These are phyloP conservation scores for Leptinotarsa juncta DNA, from an alignment of 2,888 invertebrate species.

Conservation along the genomic window DNA sequence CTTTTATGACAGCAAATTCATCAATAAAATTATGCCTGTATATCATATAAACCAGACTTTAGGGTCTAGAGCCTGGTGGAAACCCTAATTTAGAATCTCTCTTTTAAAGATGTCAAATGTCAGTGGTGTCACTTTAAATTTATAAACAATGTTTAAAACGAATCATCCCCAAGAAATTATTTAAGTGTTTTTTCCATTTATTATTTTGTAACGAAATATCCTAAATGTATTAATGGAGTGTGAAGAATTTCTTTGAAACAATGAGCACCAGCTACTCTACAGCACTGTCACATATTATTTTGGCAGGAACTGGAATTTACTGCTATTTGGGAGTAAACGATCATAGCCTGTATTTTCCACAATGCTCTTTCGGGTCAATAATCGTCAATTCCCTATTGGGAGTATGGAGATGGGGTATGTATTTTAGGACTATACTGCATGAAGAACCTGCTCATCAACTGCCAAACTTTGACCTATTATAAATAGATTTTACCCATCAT, in stretches of 20 bases:
- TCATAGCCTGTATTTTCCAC: slow-evolving; percentile 41
- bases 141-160: too few species aligned
- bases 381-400: slow-evolving; percentile 59
- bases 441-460: background rate
- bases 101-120: too few species aligned
- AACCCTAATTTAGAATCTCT: too few species aligned
- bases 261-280: slow-evolving; percentile 36
- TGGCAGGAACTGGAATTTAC: slow-evolving; percentile 57
- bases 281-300: slow-evolving; percentile 57
- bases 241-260: background rate
- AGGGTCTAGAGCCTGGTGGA: too few species aligned
- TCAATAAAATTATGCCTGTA: too few species aligned
- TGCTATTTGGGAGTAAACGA: slow-evolving; percentile 45
- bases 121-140: too few species aligned
- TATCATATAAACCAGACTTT: too few species aligned
- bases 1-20: too few species aligned
- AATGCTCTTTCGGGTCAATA: slow-evolving; percentile 56
- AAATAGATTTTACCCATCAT: too few species aligned
- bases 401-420: slow-evolving; percentile 59
- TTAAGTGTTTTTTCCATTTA: background rate
- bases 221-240: background rate
- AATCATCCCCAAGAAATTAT: background rate
- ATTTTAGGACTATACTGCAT: background rate
- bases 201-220: background rate
- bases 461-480: background rate